These are phyloP conservation scores for Ailurus styani DNA, from an alignment of 2,113 vertebrate species.

Conservation along the genomic window DNA sequence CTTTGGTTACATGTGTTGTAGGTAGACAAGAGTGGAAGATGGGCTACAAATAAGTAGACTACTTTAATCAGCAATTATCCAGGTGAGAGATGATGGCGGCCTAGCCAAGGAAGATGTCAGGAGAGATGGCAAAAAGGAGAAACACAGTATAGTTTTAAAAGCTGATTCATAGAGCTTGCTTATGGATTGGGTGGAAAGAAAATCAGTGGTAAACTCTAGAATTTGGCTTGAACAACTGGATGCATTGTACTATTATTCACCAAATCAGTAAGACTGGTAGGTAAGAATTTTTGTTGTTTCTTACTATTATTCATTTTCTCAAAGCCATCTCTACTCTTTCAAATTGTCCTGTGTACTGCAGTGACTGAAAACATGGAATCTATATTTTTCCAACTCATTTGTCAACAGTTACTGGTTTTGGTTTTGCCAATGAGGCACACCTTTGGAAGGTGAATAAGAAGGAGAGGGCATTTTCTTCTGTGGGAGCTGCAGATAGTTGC, in stretches of 20 bases:
- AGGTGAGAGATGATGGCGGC: not conserved
- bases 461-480: not conserved
- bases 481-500: not conserved
- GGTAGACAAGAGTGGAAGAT: not conserved
- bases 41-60: not conserved
- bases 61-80: accelerated
- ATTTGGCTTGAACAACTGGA: not conserved
- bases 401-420: not conserved
- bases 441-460: not conserved
- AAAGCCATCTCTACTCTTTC: not conserved
- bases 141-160: not conserved
- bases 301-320: not conserved
- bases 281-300: not conserved
- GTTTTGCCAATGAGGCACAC: not conserved
- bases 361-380: not conserved
- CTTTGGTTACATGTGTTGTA: not conserved
- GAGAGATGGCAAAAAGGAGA: not conserved
- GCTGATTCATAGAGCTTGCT: not conserved
- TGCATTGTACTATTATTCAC: not conserved
- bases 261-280: not conserved
- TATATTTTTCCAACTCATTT: not conserved
- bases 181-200: not conserved
- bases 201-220: not conserved
- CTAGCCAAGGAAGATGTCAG: not conserved
- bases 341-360: not conserved